Percentiles rank a stretch among this genome's conserved stretches.
Conservation (phyloP, 2,113 vertebrate species). For the Cricetomys ansorgei region DNA sequence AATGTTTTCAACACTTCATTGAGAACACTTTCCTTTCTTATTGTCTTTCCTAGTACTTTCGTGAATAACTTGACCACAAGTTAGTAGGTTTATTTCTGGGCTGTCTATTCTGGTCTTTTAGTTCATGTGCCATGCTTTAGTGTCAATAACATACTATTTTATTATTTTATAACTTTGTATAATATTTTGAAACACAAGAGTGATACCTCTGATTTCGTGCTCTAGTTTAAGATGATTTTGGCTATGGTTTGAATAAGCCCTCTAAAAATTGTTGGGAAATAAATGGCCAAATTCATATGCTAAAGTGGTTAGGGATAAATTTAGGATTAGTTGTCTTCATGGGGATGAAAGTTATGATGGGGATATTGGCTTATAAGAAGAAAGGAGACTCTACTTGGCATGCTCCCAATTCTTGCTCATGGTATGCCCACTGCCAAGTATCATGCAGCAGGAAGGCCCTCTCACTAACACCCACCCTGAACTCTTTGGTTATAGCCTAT, state of each 20-base stretch:
- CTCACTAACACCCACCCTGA: no score
- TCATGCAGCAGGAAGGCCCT: neutral
- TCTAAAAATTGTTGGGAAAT: neutral
- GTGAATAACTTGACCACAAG: neutral
- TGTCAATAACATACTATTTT: neutral
- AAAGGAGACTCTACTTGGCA: neutral
- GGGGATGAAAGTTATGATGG: neutral
- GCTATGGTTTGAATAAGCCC: neutral
- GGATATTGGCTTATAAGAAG: neutral
- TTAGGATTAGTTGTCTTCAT: neutral
- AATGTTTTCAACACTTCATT: neutral
- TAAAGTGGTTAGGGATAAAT: neutral
- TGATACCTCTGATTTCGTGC: neutral
- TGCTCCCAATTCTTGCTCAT: neutral
- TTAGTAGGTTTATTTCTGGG: neutral
- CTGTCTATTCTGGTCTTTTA: neutral
- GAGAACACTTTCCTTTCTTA: neutral
- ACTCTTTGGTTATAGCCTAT: neutral
- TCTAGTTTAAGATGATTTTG: neutral
- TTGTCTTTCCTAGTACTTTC: neutral
- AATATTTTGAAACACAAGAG: neutral
- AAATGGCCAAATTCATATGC: neutral
- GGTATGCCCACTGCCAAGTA: neutral
- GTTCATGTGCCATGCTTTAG: neutral
- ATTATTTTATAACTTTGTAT: neutral